Conservation (phyloP, 2,888 invertebrate genomes). For the Xylota segnis region DNA sequence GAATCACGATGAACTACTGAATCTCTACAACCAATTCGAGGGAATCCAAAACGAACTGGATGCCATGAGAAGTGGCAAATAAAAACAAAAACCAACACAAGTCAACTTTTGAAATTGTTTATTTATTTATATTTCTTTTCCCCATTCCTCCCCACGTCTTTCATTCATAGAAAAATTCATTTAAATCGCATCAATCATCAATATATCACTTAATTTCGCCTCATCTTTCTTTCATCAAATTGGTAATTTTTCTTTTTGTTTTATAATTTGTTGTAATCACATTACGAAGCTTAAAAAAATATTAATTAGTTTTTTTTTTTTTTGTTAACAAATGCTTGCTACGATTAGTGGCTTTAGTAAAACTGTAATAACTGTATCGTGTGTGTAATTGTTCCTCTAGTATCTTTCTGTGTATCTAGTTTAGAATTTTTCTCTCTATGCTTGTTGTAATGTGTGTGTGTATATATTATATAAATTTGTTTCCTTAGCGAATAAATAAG, state of each 20-base stretch:
- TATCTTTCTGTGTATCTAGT: slow-evolving; percentile 15
- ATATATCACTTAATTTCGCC: slow-evolving; percentile 62
- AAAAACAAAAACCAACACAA: slow-evolving; percentile 6
- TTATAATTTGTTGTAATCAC: slow-evolving; percentile 52
- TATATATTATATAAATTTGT: slow-evolving; percentile 75
- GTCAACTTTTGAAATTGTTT: slow-evolving; percentile 39
- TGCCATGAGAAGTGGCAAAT: slow-evolving; percentile 79
- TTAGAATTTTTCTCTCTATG: slow-evolving; percentile 17
- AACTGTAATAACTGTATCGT: slow-evolving; percentile 56
- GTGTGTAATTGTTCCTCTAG: slow-evolving; percentile 61
- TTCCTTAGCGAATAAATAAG: slow-evolving; percentile 77
- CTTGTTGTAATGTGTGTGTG: slow-evolving; percentile 45
- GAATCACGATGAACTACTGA: slow-evolving; percentile 85
- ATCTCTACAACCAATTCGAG: slow-evolving; percentile 86
- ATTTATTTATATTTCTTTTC: slow-evolving; percentile 36
- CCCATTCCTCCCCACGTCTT: slow-evolving; percentile 16
- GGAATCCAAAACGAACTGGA: slow-evolving; percentile 85
- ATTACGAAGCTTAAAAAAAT: slow-evolving; percentile 53
- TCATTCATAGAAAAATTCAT: slow-evolving; percentile 50
- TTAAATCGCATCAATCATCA: slow-evolving; percentile 46
- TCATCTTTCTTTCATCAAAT: slow-evolving; percentile 4
- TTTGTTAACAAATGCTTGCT: slow-evolving; percentile 39
- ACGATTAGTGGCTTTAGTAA: slow-evolving; percentile 49
- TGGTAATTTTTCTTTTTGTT: slow-evolving; percentile 37
- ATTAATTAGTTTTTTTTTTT: slow-evolving; percentile 18